Evolutionary conservation across 1,140 invertebrate species (phyloP), one percentile per base, ranked within the genome.

Genomic region (Adoxophyes honmai): DNA sequence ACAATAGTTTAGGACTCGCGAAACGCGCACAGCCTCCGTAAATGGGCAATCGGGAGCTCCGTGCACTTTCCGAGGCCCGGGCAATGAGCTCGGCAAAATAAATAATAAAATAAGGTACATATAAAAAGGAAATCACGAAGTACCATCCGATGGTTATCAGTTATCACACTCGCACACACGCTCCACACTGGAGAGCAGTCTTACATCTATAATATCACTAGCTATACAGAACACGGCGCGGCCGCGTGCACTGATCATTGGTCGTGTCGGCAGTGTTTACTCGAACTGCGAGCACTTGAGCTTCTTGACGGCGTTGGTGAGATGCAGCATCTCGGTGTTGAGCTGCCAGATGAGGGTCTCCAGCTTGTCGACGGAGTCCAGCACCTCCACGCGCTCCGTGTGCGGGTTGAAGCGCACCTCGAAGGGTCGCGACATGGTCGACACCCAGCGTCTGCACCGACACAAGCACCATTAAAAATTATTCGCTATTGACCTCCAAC

Each of bases 381-480:
- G 91, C 1, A 99, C 94, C 79, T 99, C 97, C 5, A 99, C 94
- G 14, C 94, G 93, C 81, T 98, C 96, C 9, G 98, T 99, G 89
- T 98, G 97, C 0, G 98, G 96, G 88, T 99, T 98, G 91, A 97
- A 99, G 52, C 97, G 93, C 21, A 99, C 96, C 89, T 98, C 96
- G 91, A 98, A 99, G 1, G 97, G 95, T 74, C 96, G 91, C 54
- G 93, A 94, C 94, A 97, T 96, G 69, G 92, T 94, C 11, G 93
- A 91, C 9, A 97, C 96, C 95, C 96, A 98, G 75, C 94, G 93
- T 82, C 96, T 89, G 68, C 6, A 21, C 92, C 13, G 55, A 13
- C 14, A 34, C 9, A 34, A 35, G 18, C 21, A 57, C 21, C 4
- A 35, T 34, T 37, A 18, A 2, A 28, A 3, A 3, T 6, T 28